These are phyloP conservation scores for Xestoiulus laeticollis DNA, from an alignment of 2,888 invertebrate species.

Conservation along the genomic window DNA sequence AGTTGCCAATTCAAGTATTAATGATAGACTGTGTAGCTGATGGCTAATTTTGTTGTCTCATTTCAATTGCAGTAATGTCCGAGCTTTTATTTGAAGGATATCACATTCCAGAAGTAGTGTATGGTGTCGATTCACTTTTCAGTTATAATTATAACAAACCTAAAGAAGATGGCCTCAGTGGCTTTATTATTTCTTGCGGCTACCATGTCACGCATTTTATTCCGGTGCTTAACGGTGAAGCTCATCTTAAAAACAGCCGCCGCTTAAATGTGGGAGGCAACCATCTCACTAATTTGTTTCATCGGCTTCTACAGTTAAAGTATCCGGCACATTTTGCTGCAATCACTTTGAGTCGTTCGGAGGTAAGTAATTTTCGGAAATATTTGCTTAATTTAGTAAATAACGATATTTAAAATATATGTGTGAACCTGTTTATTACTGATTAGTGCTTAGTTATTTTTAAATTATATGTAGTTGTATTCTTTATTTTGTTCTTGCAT, in stretches of 20 bases:
- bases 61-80: constrained; percentile 81
- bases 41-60: neutral
- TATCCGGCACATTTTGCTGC: constrained; percentile 91
- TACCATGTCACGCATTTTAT: constrained; percentile 89
- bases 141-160: constrained; percentile 73
- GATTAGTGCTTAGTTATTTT: neutral
- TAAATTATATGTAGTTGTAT: constrained; percentile 30
- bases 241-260: constrained; percentile 76
- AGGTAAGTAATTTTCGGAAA: constrained; percentile 66
- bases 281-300: constrained; percentile 84
- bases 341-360: constrained; percentile 84
- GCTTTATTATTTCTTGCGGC: constrained; percentile 83
- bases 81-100: constrained; percentile 94
- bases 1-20: neutral
- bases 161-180: constrained; percentile 68
- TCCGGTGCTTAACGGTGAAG: constrained; percentile 78
- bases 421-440: no score
- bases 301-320: constrained; percentile 87
- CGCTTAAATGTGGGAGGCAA: constrained; percentile 88
- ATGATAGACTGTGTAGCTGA: neutral
- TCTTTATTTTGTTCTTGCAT: constrained; percentile 12
- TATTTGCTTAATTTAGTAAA: no score
- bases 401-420: no score
- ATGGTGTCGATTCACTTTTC: constrained; percentile 86
- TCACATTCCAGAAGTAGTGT: constrained; percentile 82